These are phyloP conservation scores for Hyperoodon ampullatus DNA, from an alignment of 2,113 vertebrate species.

Conservation along the genomic window DNA sequence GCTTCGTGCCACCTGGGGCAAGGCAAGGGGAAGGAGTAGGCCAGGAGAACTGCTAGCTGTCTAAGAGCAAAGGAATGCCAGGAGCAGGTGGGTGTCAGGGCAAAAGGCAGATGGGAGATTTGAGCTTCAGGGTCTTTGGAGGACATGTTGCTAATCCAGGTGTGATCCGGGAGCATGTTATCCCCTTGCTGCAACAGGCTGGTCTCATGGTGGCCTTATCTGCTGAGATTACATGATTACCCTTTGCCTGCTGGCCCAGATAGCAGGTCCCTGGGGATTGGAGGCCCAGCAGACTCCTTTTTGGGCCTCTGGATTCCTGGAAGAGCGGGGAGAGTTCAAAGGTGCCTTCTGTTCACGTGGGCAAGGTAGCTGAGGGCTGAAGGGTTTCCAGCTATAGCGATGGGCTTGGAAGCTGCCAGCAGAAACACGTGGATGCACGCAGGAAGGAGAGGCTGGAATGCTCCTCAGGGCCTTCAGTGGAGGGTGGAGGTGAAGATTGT, in stretches of 20 bases:
- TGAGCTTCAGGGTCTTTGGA: neutral
- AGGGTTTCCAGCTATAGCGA: neutral
- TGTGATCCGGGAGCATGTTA: neutral
- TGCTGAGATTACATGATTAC: constrained; percentile 14
- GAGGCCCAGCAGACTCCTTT: constrained; percentile 9
- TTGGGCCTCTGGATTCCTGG: neutral
- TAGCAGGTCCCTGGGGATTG: neutral
- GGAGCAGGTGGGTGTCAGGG: neutral
- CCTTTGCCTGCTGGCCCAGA: constrained; percentile 40
- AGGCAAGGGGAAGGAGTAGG: neutral
- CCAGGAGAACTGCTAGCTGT: neutral
- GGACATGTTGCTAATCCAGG: neutral
- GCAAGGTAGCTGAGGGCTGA: neutral
- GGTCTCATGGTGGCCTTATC: neutral
- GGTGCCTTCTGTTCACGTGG: neutral
- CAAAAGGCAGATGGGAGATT: neutral
- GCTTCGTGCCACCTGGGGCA: constrained; percentile 8
- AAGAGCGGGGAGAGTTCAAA: neutral
- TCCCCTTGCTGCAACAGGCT: neutral
- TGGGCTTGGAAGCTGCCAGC: neutral
- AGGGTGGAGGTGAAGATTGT: neutral
- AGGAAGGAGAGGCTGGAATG: neutral
- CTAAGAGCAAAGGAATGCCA: constrained; percentile 1
- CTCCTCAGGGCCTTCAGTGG: neutral
- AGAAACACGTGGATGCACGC: neutral